These are phyloP conservation scores for Pipa parva DNA, from an alignment of 2,113 vertebrate genomes.

Conservation along the genomic window DNA sequence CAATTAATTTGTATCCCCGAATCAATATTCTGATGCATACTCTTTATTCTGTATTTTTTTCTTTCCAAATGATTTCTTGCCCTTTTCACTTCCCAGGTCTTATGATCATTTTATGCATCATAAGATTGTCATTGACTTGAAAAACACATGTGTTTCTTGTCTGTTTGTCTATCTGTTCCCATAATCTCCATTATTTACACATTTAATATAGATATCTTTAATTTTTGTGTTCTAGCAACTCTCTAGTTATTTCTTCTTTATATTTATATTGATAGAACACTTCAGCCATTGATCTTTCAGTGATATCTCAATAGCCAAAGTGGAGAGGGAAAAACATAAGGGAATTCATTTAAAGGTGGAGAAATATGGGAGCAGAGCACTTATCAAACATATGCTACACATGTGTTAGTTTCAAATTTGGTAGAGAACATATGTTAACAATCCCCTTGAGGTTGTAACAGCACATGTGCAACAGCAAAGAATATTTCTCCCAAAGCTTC, in stretches of 20 bases:
- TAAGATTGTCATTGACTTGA: no score
- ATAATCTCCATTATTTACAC: no score
- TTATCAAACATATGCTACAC: slow-evolving; percentile 32
- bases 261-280: neutral
- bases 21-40: no score
- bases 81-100: no score
- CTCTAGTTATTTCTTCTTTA: neutral
- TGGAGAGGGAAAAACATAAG: neutral
- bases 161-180: no score
- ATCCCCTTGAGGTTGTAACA: slow-evolving; percentile 28
- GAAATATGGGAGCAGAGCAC: slow-evolving; percentile 7
- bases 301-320: neutral
- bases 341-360: slow-evolving; percentile 9
- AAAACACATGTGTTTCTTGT: no score
- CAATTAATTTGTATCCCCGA: no score
- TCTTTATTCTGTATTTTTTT: no score
- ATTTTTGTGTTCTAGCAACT: no score
- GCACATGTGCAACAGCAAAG: slow-evolving; percentile 9
- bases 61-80: no score
- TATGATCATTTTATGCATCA: no score
- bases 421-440: slow-evolving; percentile 27
- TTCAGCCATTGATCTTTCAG: neutral
- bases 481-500: slow-evolving; percentile 13
- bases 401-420: slow-evolving; percentile 28
- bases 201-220: no score